Evolutionary conservation across 2,797 vertebrate species (phyloP).

Genomic region (Phataginus tetradactyla): DNA sequence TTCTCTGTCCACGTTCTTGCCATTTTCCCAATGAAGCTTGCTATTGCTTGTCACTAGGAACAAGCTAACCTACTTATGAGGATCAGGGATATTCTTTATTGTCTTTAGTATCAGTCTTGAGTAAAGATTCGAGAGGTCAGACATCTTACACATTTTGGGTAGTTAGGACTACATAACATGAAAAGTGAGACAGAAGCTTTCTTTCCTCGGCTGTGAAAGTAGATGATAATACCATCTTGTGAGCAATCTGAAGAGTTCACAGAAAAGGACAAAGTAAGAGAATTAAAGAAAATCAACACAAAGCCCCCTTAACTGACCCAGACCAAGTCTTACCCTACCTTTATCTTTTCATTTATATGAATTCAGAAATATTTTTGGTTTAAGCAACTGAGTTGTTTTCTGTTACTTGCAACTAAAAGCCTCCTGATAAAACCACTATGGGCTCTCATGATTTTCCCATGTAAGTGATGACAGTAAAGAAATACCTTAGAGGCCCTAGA

Average conservation of each 20-base stretch:
- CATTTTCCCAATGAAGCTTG: not conserved
- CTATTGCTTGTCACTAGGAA: not conserved
- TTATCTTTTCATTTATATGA: not conserved
- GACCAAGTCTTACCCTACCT: not conserved
- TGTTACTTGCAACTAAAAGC: conserved; percentile 6
- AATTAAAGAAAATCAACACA: not conserved
- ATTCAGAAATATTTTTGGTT: not conserved
- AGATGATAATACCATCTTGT: not conserved
- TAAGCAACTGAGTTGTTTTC: not conserved
- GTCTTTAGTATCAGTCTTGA: not conserved
- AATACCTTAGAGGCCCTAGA: not conserved
- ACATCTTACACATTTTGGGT: not conserved
- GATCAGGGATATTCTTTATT: not conserved
- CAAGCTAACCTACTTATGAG: not conserved
- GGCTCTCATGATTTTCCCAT: not conserved
- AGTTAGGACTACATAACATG: not conserved
- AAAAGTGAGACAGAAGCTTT: not conserved
- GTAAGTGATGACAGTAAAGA: not conserved
- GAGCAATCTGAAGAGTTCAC: not conserved
- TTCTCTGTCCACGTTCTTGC: not conserved
- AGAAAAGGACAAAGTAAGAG: not conserved
- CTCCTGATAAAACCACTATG: not conserved
- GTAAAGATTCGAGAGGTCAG: not conserved
- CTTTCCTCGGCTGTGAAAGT: not conserved
- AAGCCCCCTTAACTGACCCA: not conserved